Evolutionary conservation across 2,113 vertebrate species (phyloP), one percentile per base, ranked within the genome.

Genomic region (Trematocara unimaculatum): DNA sequence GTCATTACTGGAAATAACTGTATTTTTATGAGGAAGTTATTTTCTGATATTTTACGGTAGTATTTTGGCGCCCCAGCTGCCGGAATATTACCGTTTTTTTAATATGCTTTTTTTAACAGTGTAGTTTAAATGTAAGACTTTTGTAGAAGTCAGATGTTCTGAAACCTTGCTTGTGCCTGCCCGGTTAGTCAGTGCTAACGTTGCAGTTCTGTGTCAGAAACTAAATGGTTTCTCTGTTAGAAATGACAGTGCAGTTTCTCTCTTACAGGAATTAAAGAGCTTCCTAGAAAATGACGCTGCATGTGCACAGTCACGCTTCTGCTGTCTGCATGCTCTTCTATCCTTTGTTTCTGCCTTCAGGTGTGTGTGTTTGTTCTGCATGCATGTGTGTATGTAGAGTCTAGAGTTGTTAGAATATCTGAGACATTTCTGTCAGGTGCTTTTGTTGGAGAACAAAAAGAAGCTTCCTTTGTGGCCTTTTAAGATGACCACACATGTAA

Each of bases 161-260:
- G 26, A 77, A 31, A 31, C 26, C 45, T 12, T 77, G 26, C 10
- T 77, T 49, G 4, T 31, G 45, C 26, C 72, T 31, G 26, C 64
- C 20, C 13, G 5, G 35, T 31, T 49, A 5, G 10, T 51, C 45
- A 77, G 10, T n/a, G 26, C 45, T 13, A 29, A 13, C 6, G 3
- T n/a, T 49, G 42, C 45, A 58, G 35, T 45, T 51, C 56, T 72
- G 51, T 54, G 35, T 79, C 33, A 29, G 51, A 11, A 38, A 93
- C 91, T 94, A 92, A 94, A 91, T 87, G 89, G 88, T 78, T 60
- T 58, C 84, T 88, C 88, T 92, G 83, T 89, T 85, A 18, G 51
- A 86, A 84, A 85, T 94, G 94, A 95, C 88, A 38, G 31, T 83
- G 93, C 90, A 92, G 77, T 93, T 94, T 94, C 79, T 87, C 67